Evolutionary conservation across 1,140 invertebrate species (phyloP).

Genomic region (Nebria ingens): DNA sequence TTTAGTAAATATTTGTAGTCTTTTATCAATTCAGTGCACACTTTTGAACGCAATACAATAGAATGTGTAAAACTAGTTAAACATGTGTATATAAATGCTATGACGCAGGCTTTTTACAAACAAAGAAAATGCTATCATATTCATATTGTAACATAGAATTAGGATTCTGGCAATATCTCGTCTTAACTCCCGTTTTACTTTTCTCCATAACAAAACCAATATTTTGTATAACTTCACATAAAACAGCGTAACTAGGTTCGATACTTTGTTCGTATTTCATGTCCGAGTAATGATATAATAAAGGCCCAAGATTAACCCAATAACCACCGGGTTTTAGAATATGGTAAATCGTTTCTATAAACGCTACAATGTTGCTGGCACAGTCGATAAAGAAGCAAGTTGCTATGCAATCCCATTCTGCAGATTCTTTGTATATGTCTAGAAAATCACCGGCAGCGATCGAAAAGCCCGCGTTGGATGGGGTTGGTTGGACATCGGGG

Average conservation of each 20-base stretch:
- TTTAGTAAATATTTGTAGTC: too few species aligned
- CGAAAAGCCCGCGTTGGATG: conserved; percentile 66
- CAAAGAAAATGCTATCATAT: conserved; percentile 84
- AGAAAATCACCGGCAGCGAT: conserved; percentile 94
- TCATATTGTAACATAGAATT: conserved; percentile 88
- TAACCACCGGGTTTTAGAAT: conserved; percentile 81
- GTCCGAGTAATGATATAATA: conserved; percentile 87
- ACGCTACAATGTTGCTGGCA: conserved; percentile 89
- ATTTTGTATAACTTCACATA: conserved; percentile 70
- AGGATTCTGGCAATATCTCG: conserved; percentile 85
- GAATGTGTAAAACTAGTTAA: too few species aligned
- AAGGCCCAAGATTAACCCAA: conserved; percentile 87
- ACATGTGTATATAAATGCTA: background rate
- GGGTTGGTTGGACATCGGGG: conserved; percentile 79
- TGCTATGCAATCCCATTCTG: conserved; percentile 85
- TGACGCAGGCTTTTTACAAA: conserved; percentile 59
- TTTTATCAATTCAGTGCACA: too few species aligned
- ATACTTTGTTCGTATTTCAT: conserved; percentile 82
- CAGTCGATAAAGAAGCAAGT: conserved; percentile 99
- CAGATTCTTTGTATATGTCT: conserved; percentile 50
- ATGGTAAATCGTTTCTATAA: conserved; percentile 87
- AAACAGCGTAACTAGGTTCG: conserved; percentile 83
- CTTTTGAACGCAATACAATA: too few species aligned
- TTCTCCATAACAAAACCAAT: conserved; percentile 84
- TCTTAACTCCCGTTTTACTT: conserved; percentile 54